A percentile compares a stretch with the other conserved stretches of the same genome.
phyloP scores from a whole-genome alignment of 2,113 vertebrate genomes.

The Puma concolor region DNA sequence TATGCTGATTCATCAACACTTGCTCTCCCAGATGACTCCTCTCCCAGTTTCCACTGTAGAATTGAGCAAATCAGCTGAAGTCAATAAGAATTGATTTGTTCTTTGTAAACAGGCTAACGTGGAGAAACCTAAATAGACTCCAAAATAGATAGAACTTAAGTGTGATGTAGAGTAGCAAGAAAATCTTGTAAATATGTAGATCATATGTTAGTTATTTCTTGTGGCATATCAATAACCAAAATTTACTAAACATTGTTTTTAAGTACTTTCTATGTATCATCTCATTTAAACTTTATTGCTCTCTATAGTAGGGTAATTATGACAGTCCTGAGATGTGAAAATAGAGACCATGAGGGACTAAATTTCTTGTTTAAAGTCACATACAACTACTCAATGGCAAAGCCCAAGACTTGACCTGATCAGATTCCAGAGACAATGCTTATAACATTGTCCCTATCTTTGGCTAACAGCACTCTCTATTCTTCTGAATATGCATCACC shows the following conservation, averaged over 20 bases:
- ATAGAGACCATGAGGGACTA: background rate
- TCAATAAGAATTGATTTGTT: conserved; percentile 30
- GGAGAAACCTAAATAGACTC: background rate
- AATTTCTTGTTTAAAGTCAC: background rate
- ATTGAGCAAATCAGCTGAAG: background rate
- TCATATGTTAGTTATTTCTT: background rate
- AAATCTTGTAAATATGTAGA: background rate
- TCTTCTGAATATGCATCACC: background rate
- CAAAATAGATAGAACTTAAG: background rate
- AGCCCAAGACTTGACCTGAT: background rate
- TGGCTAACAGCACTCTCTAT: background rate
- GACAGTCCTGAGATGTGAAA: background rate
- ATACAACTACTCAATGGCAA: background rate
- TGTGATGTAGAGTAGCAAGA: background rate
- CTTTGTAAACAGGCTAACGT: background rate
- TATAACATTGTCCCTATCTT: too few species aligned
- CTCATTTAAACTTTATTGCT: background rate
- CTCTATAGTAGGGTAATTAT: background rate
- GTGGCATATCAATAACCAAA: background rate
- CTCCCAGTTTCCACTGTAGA: background rate
- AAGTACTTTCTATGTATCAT: background rate
- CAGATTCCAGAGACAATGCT: background rate
- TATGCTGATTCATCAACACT: conserved; percentile 31
- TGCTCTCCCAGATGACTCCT: background rate
- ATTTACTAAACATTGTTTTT: background rate